A percentile compares a stretch with the other conserved stretches of the same genome.
phyloP scores from a whole-genome alignment of 2,888 invertebrate species.

The Macaria liturata region DNA sequence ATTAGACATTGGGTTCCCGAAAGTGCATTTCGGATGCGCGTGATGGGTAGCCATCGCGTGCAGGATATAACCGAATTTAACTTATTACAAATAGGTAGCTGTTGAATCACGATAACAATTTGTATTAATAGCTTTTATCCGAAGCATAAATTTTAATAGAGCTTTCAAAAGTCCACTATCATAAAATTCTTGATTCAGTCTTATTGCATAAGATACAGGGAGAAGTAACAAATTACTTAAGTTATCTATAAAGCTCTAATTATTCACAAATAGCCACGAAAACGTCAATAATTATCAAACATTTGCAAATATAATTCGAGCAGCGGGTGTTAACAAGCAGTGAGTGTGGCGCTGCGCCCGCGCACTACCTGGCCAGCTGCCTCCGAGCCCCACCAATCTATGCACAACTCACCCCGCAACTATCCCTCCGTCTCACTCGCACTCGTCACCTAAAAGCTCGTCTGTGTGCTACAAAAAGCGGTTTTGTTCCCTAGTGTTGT shows the following conservation, averaged over 20 bases:
- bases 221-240: not conserved
- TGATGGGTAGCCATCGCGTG: slow-evolving; percentile 37
- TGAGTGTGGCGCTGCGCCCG: slow-evolving; percentile 71
- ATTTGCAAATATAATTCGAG: slow-evolving; percentile 67
- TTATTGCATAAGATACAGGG: too few species aligned
- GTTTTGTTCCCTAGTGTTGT: slow-evolving; percentile 67
- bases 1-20: slow-evolving; percentile 57
- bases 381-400: slow-evolving; percentile 70
- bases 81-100: slow-evolving; percentile 27
- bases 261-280: slow-evolving; percentile 6
- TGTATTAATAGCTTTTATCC: not conserved
- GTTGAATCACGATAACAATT: slow-evolving; percentile 18
- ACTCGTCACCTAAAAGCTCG: slow-evolving; percentile 66
- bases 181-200: too few species aligned
- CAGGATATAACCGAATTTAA: slow-evolving; percentile 24
- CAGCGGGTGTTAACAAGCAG: slow-evolving; percentile 76
- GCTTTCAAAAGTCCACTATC: not conserved
- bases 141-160: not conserved
- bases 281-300: slow-evolving; percentile 48
- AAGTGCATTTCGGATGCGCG: slow-evolving; percentile 51
- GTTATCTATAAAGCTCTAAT: slow-evolving; percentile 4
- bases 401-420: slow-evolving; percentile 68
- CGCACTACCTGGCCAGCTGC: slow-evolving; percentile 81
- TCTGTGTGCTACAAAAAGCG: slow-evolving; percentile 76
- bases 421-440: slow-evolving; percentile 67